These are phyloP conservation scores for Mycalesis mineus DNA, from an alignment of 2,888 invertebrate genomes.

Conservation along the genomic window DNA sequence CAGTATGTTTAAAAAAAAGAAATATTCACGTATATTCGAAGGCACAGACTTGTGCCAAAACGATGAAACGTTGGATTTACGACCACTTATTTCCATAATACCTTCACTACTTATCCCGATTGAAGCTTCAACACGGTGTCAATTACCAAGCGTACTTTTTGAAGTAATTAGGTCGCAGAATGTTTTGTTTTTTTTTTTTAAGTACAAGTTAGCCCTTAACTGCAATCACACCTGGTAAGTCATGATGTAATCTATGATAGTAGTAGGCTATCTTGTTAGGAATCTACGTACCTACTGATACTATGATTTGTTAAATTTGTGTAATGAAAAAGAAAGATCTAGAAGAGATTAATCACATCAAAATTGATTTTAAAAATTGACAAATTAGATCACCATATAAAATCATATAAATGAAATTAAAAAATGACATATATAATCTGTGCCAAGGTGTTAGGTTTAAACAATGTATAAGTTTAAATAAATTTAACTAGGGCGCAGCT, in stretches of 20 bases:
- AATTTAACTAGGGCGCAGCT: slow-evolving; percentile 26
- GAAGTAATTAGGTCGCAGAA: background rate
- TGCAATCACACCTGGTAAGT: no score
- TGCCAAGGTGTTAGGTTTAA: background rate
- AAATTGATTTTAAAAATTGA: no score
- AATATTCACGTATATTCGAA: background rate
- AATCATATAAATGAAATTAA: no score
- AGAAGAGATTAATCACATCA: no score
- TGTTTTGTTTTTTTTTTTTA: no score
- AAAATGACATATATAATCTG: background rate
- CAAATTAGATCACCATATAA: no score
- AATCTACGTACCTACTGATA: no score
- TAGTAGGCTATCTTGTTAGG: no score
- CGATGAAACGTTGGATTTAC: slow-evolving; percentile 45
- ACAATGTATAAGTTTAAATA: slow-evolving; percentile 13
- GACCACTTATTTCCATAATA: slow-evolving; percentile 40
- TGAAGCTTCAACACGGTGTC: slow-evolving; percentile 2
- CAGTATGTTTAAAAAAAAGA: background rate
- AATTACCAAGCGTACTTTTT: background rate
- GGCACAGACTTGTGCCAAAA: slow-evolving; percentile 42
- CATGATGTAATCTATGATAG: no score
- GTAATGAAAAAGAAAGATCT: no score
- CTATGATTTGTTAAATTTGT: no score
- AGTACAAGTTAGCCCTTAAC: no score
- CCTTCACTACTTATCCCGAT: slow-evolving; percentile 39